phyloP scores from a whole-genome alignment of 2,797 vertebrate species.

The Malurus splendens region DNA sequence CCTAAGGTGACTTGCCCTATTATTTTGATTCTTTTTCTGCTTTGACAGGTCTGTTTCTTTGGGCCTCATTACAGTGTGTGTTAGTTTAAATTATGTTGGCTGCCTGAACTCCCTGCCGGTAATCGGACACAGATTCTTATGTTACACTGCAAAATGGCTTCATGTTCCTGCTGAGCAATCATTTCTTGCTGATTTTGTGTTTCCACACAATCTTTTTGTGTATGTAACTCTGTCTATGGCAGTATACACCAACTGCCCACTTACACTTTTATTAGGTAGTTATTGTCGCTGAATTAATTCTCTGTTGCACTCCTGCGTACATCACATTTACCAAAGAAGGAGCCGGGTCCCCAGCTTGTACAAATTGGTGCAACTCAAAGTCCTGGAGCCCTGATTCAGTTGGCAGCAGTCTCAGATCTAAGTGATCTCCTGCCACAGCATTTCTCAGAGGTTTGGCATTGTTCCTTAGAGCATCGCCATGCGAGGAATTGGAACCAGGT shows the following conservation, averaged over 20 bases:
- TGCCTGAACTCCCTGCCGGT: background rate
- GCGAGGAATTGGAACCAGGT: background rate
- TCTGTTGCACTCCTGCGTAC: rapidly evolving
- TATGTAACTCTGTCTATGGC: background rate
- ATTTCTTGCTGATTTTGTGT: background rate
- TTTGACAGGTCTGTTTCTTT: background rate
- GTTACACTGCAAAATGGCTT: background rate
- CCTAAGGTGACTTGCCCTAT: background rate
- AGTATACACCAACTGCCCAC: background rate
- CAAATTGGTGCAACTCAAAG: background rate
- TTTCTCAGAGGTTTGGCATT: background rate
- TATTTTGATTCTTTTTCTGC: background rate
- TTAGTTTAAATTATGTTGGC: background rate
- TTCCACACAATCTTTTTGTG: background rate
- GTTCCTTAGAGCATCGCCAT: background rate
- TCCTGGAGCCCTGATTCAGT: background rate
- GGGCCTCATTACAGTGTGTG: background rate
- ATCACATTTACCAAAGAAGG: background rate
- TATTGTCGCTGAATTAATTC: background rate
- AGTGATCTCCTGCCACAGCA: background rate
- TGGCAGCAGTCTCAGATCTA: background rate
- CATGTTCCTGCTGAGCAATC: background rate
- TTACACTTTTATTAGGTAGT: background rate
- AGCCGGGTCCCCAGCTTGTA: background rate
- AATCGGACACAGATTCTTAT: background rate